Base-by-base conservation (phyloP, 2,888 invertebrate species). In the Dasypolia templi region DNA sequence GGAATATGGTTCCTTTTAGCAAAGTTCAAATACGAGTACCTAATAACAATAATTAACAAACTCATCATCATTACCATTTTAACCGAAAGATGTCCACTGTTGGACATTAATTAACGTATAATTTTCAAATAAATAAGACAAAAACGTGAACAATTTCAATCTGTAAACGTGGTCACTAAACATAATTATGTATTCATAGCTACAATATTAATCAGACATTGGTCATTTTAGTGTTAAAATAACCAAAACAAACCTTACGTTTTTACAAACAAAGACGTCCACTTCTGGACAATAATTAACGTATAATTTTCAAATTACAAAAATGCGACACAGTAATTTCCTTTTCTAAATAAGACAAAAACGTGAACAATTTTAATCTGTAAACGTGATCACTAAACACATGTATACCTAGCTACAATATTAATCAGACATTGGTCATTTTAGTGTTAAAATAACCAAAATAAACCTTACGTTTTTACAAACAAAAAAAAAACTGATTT, bases 391-490 rank as follows among this genome's bases (percentile, higher is more conserved):
- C 7, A 4, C 3, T 26, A 7, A 5, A 32, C 29, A 35, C 3
- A 35, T 35, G 35, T 35, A 11, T 6, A 46, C 0, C 1, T 5
- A 32, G 19, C 19, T 56, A 56, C 7, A 59, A 35, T 35, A 0
- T n/a, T 35, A 59, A 39, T n/a, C 0, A 4, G n/a, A 17, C 9
- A 61, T 3, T 9, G 17, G 5, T 17, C 9, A 19, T 39, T 11
- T 26, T 39, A 26, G n/a, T 32, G 17, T 26, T 14, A 26, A 14
- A 53, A 46, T 19, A 19, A 19, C 19, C 19, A 11, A n/a, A 39
- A n/a, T 3, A 26, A 19, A 39, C 26, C 4, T 14, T 1, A n/a
- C 2, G 0, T 1, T 1, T 22, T 32, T 32, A 3, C 1, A 22
- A 3, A 9, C 9, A 17, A 17, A n/a, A 11, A 19, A 11, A 61